phyloP scores from a whole-genome alignment of 2,888 invertebrate genomes.

The Volucella zonaria region DNA sequence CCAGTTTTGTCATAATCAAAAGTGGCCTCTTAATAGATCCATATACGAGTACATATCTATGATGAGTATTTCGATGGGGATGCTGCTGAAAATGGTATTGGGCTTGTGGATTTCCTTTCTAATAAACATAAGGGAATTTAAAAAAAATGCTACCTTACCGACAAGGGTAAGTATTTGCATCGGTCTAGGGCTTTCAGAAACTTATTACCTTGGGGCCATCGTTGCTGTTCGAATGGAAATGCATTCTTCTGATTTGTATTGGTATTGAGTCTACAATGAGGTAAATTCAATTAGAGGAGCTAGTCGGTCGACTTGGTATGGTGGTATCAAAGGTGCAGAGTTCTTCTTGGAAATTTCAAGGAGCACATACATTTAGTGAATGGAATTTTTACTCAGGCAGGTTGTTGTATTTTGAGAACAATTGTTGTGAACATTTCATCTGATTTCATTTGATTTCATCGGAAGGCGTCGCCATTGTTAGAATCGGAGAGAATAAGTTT shows the following conservation, averaged over 20 bases:
- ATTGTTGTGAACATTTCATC: too few species aligned
- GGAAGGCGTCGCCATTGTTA: too few species aligned
- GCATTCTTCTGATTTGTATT: not conserved
- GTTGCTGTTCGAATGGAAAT: not conserved
- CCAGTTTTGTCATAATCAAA: constrained; percentile 34
- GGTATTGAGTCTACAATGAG: too few species aligned
- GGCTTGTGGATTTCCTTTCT: not conserved
- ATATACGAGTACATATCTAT: too few species aligned
- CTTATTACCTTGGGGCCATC: not conserved
- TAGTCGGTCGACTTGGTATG: not conserved
- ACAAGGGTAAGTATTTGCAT: not conserved
- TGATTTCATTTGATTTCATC: too few species aligned
- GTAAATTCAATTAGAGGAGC: not conserved
- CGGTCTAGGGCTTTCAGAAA: too few species aligned
- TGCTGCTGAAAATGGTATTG: not conserved
- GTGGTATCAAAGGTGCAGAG: not conserved
- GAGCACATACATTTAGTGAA: too few species aligned
- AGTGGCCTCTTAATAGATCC: constrained; percentile 4
- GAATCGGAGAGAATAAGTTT: too few species aligned
- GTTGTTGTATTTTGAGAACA: too few species aligned
- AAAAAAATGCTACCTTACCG: not conserved
- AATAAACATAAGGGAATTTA: not conserved
- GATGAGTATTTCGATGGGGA: not conserved
- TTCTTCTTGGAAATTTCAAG: too few species aligned
- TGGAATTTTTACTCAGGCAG: too few species aligned